Percentiles rank a stretch among this genome's conserved stretches.
These are phyloP conservation scores for Microcebus ravelobensis DNA, from an alignment of 2,113 vertebrate genomes.

Conservation along the genomic window DNA sequence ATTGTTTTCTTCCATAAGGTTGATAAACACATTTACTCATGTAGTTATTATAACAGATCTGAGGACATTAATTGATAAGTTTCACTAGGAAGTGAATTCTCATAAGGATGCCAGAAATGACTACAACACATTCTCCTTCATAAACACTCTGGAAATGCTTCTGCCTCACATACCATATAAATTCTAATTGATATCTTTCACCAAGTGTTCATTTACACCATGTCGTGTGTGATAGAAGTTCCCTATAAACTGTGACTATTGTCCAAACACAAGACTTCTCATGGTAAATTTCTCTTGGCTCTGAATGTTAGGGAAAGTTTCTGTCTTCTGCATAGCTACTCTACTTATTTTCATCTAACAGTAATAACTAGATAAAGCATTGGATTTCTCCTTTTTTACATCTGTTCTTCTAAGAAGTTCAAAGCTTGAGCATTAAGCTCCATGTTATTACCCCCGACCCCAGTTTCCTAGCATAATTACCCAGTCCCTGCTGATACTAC, in stretches of 20 bases:
- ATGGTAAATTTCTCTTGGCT: not conserved
- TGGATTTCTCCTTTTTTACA: not conserved
- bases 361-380: not conserved
- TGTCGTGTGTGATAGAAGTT: not conserved
- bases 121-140: not conserved
- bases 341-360: not conserved
- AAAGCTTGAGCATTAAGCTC: not conserved
- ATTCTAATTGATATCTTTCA: not conserved
- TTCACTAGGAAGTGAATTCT: not conserved
- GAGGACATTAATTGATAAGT: not conserved
- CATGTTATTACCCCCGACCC: not conserved
- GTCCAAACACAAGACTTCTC: not conserved
- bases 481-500: not conserved
- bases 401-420: not conserved
- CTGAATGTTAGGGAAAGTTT: not conserved
- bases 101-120: not conserved
- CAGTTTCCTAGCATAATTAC: not conserved
- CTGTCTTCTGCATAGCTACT: not conserved
- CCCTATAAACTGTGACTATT: not conserved
- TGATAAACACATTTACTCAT: not conserved
- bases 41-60: not conserved
- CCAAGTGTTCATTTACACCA: not conserved
- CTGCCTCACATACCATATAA: not conserved
- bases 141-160: not conserved
- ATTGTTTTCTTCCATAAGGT: not conserved